Conservation (phyloP, 2,113 vertebrate genomes). For the Pterocles orientalis region DNA sequence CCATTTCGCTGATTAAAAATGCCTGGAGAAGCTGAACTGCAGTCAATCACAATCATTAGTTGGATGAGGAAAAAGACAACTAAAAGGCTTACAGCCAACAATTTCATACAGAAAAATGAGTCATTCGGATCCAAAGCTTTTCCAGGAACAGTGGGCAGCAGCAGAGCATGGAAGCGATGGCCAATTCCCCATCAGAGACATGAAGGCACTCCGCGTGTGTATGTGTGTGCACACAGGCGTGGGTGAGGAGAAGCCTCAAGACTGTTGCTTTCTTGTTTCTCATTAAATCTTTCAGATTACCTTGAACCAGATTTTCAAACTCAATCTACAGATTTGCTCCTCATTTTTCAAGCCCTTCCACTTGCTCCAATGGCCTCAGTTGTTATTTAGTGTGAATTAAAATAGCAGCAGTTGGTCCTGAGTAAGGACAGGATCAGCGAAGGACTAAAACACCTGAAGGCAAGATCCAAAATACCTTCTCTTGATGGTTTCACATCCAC, state of each 20-base stretch:
- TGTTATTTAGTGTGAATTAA: neutral
- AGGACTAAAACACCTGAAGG: neutral
- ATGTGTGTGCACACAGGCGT: rapidly evolving
- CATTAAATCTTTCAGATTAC: neutral
- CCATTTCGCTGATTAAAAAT: neutral
- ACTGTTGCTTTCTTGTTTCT: neutral
- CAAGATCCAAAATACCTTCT: neutral
- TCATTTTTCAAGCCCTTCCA: neutral
- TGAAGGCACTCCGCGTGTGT: neutral
- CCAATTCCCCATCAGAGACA: neutral
- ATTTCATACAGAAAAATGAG: neutral
- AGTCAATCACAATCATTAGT: neutral
- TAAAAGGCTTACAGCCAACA: neutral
- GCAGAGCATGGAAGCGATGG: neutral
- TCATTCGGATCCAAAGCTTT: neutral
- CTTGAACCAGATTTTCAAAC: neutral
- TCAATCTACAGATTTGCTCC: neutral
- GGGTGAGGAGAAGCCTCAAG: neutral
- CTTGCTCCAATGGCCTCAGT: neutral
- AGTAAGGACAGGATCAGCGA: neutral
- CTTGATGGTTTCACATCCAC: neutral
- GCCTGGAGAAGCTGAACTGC: neutral
- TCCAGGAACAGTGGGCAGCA: neutral
- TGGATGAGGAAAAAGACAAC: neutral
- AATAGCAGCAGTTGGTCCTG: neutral